Evolutionary conservation across 2,888 invertebrate genomes (phyloP), one percentile per base, ranked within the genome.

Genomic region (Tachina grossa): DNA sequence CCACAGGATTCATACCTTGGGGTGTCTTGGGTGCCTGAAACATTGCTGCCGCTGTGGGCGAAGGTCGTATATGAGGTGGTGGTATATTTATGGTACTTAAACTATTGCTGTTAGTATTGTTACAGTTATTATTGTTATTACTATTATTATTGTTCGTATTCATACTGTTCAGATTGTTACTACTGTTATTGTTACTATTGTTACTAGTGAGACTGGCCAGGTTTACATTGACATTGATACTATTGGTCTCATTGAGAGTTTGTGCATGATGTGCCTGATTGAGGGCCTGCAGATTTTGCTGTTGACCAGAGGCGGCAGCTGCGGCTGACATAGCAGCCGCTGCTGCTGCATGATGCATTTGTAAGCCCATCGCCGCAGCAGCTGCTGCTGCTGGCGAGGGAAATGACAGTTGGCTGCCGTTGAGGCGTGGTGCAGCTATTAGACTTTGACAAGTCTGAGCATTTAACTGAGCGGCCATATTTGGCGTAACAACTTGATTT

Each of bases 1-100:
- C 93, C 16, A 93, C 93, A 77, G 94, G 94, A 89, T 93, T 93
- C 89, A 93, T 93, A 74, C 92, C 94, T 91, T 95, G 93, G 82
- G 96, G 96, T 89, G 97, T 96, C 92, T 97, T 97, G 87, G 97
- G 97, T 89, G 96, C 94, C 94, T 96, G 97, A 94, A 97, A 97
- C 95, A 97, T 95, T 91, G 95, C 94, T 90, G 95, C 95, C 93
- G 93, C 93, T 92, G 95, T 94, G 88, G 96, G 95, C 92, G 96
- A 95, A 92, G 94, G 94, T 93, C 95, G 94, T 89, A 95, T 94
- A 91, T 95, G 95, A 92, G 94, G 94, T 89, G 94, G 94, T 92
- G 94, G 94, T 89, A 94, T 94, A 92, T 94, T 94, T 88, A 94
- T 92, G 89, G 93, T 93, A 92, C 94, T 94, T 92, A 94, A 94